Evolutionary conservation across 2,797 vertebrate genomes (phyloP), one percentile per base, ranked within the genome.

Genomic region (Urosaurus nigricauda): DNA sequence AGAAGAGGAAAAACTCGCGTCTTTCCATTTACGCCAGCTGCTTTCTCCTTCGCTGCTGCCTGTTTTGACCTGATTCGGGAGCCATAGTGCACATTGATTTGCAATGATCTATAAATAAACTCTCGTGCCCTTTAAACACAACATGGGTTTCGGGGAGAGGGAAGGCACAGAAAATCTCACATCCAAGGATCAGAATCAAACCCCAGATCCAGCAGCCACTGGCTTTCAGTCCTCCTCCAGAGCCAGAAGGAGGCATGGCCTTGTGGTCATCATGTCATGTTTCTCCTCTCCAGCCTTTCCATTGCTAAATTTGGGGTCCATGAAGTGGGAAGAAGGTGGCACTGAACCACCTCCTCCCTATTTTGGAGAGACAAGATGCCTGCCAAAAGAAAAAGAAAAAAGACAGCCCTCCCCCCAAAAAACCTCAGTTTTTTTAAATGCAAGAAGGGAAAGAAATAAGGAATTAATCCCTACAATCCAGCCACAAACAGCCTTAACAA

Each of bases 21-120:
- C 83, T 85, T n/a, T 84, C 51, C 11, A 0, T 2, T 43, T 85
- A 37, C 35, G 63, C 80, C 60, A 32, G 3, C 82, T 43, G 43
- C 43, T 43, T 43, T 43, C 43, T 43, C 43, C 0, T 1, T 68
- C n/a, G 0, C 68, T 14, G n/a, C 51, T 19, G 80, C 53, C 3
- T 2, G 7, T n/a, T 79, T 79, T 81, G 80, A 86, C 43, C 86
- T 5, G 0, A 3, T 51, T 19, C 88, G 89, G 51, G 43, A 77
- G n/a, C 56, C 4, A 87, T n/a, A n/a, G n/a, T 91, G 88, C 47
- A 89, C 82, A 85, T 56, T 7, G 47, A 83, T 2, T 35, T 60
- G 85, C 3, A 0, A 58, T 91, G 40, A 90, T 83, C 86, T 88
- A 73, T 87, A 86, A 93, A 91, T 68, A 91, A 92, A 89, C 60